Percentiles rank a stretch among this genome's conserved stretches.
Conservation (phyloP, 2,888 invertebrate species). For the Drosophila mimica region DNA sequence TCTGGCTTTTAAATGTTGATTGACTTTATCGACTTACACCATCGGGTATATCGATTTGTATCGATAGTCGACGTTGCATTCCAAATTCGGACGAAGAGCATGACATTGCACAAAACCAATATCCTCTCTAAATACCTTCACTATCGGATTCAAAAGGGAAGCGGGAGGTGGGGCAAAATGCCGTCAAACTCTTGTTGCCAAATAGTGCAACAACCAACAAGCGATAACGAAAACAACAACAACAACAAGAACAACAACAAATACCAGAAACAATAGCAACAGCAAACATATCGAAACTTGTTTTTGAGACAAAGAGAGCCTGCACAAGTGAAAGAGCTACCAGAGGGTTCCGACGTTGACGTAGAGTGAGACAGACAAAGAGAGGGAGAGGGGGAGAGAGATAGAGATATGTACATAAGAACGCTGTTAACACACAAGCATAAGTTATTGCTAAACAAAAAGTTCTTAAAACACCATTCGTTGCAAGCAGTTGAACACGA, state of each 20-base stretch:
- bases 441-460: neutral
- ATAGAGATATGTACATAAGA: neutral
- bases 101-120: neutral
- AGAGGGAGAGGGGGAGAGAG: neutral
- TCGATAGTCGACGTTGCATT: neutral
- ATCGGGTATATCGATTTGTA: neutral
- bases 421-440: neutral
- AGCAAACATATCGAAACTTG: slow-evolving; percentile 73
- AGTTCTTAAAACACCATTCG: neutral
- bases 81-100: too few species aligned
- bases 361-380: neutral
- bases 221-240: slow-evolving; percentile 16
- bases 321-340: slow-evolving; percentile 1
- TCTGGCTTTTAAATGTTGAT: neutral
- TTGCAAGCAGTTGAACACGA: neutral
- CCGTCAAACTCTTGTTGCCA: slow-evolving; percentile 71
- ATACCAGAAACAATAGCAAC: slow-evolving; percentile 38
- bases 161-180: slow-evolving; percentile 54
- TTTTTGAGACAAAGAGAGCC: slow-evolving; percentile 20
- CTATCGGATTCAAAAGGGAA: neutral
- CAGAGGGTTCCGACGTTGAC: neutral
- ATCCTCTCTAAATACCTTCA: neutral
- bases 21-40: neutral
- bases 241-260: slow-evolving; percentile 28
- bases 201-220: slow-evolving; percentile 52